Percentiles rank a stretch among this genome's conserved stretches.
These are phyloP conservation scores for Australoheros facetus DNA, from an alignment of 2,797 vertebrate species.

Conservation along the genomic window DNA sequence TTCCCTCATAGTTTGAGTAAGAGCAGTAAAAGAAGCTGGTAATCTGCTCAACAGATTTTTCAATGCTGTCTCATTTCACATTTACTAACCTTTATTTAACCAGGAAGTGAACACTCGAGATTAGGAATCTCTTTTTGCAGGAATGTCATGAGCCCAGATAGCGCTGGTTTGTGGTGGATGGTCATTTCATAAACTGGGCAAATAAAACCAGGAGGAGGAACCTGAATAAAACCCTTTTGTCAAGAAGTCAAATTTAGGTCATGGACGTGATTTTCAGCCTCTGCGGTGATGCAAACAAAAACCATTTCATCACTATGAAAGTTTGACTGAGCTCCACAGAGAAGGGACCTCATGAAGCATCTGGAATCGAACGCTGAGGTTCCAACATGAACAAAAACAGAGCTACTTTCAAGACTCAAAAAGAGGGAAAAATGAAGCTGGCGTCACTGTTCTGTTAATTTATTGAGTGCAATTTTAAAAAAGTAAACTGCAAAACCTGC, in stretches of 20 bases:
- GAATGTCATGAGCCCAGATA: background rate
- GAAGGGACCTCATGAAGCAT: background rate
- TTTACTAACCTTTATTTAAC: too few species aligned
- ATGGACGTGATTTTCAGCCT: background rate
- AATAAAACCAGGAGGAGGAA: background rate
- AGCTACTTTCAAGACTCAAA: background rate
- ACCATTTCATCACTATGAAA: background rate
- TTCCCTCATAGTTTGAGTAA: background rate
- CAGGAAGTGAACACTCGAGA: background rate
- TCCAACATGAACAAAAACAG: background rate
- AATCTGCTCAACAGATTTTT: too few species aligned
- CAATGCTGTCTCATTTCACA: too few species aligned
- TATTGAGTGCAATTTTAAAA: too few species aligned
- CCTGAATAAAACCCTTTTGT: background rate
- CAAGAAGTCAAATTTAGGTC: background rate
- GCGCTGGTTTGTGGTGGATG: background rate
- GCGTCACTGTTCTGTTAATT: background rate
- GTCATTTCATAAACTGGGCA: background rate
- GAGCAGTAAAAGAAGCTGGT: too few species aligned
- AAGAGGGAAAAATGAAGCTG: too few species aligned
- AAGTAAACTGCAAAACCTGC: background rate
- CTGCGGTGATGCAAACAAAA: background rate
- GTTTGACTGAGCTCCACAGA: background rate
- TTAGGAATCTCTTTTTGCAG: rapidly evolving
- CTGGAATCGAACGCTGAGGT: background rate